These are phyloP conservation scores for Dromius quadrimaculatus DNA, from an alignment of 2,888 invertebrate genomes.

Conservation along the genomic window DNA sequence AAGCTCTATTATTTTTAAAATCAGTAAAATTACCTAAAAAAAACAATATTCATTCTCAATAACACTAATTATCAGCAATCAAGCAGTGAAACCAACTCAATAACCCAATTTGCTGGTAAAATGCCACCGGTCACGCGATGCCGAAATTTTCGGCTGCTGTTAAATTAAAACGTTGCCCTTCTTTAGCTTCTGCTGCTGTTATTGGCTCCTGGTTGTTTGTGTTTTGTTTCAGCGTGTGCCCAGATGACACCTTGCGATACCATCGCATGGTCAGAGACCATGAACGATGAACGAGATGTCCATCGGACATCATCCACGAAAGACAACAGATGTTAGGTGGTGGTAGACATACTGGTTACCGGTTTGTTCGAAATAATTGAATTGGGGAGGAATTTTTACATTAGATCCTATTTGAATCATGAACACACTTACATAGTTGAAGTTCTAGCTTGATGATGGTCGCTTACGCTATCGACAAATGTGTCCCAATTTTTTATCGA, in stretches of 20 bases:
- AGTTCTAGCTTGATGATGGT: no score
- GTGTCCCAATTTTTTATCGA: no score
- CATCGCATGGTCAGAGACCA: constrained; percentile 19
- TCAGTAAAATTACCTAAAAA: not conserved
- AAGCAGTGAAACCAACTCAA: not conserved
- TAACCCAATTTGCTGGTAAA: not conserved
- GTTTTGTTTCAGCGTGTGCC: constrained; percentile 11
- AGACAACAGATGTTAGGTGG: not conserved
- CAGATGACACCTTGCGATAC: constrained; percentile 24
- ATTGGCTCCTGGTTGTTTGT: constrained; percentile 2
- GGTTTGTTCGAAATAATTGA: not conserved
- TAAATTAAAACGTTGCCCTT: constrained; percentile 1
- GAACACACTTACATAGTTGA: no score
- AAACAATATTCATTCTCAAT: not conserved
- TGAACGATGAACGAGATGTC: constrained; percentile 17
- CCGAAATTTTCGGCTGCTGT: not conserved
- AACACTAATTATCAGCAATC: constrained; percentile 3
- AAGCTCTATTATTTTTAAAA: not conserved
- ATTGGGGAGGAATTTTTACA: not conserved
- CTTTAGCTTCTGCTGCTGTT: not conserved
- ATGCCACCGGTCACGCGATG: not conserved
- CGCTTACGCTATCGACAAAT: no score
- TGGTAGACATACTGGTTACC: not conserved
- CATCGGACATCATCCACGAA: not conserved
- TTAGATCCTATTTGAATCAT: not conserved